Base-by-base conservation (phyloP, 2,113 vertebrate genomes). In the Sinocyclocheilus rhinocerous region DNA sequence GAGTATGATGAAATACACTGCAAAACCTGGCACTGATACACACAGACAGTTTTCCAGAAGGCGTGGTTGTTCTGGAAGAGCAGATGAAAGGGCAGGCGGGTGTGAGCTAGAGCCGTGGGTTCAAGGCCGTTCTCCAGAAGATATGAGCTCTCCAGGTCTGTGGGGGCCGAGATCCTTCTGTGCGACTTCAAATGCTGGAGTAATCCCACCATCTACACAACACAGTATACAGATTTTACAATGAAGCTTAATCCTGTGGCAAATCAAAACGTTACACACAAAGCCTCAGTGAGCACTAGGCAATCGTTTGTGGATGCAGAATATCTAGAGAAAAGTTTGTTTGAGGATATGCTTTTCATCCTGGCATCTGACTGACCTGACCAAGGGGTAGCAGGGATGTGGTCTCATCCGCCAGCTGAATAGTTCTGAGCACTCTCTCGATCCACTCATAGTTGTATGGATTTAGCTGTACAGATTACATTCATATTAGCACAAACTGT, bases 361-460 rank as follows among this genome's bases (percentile, higher is more conserved):
- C 29, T 9, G 15, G 22, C 4, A 36, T 70, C 33, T 79, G 22
- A 88, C 59, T 69, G 89, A 97, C 98, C 97, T 97, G 96, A 89
- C 90, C 95, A 29, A 98, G 81, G 0, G 96, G 95, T 87, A 98
- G 94, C 85, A 88, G 93, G 26, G 93, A 91, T 83, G 95, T 95
- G 81, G 93, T 95, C 69, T 96, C 97, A 85, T 97, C 96, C 1
- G 96, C 95, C 75, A 91, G 95, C 88, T 97, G 94, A 33, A 99
- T 96, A 87, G 97, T 96, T 89, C 94, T 96, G 83, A 99, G 93
- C 86, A 98, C 91, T 42, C 95, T 93, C 91, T 97, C 97, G 45
- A 99, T 96, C 89, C 95, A 95, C 93, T 99, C 97, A 12, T 99
- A 99, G 89, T 97, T 96, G 85, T 99, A 99, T 2, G 98, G 98